A percentile compares a stretch with the other conserved stretches of the same genome.
Evolutionary conservation across 2,797 vertebrate species (phyloP).

Genomic region (Chromobotia macracanthus): DNA sequence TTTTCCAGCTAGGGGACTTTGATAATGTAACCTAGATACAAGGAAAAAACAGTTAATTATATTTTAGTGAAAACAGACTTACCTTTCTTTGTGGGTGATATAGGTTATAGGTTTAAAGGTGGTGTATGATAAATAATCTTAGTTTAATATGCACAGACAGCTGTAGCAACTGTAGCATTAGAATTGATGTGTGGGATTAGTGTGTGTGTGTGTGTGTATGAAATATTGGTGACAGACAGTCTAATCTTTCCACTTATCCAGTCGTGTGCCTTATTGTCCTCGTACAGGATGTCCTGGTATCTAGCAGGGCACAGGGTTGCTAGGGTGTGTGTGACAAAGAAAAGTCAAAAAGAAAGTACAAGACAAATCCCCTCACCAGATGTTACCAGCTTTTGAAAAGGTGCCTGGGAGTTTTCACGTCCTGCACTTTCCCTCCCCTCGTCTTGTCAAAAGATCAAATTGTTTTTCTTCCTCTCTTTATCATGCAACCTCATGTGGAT

Average conservation of each 20-base stretch:
- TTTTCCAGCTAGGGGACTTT: conserved; percentile 1
- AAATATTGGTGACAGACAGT: conserved; percentile 14
- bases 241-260: conserved; percentile 47
- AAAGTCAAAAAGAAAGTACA: conserved; percentile 55
- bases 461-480: conserved; percentile 63
- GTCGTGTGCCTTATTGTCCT: conserved; percentile 56
- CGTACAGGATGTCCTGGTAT: conserved; percentile 81
- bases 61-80: neutral
- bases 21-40: conserved; percentile 6
- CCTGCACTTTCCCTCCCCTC: conserved; percentile 60
- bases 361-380: conserved; percentile 73
- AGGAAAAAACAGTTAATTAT: neutral
- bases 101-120: neutral
- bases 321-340: conserved; percentile 40
- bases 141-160: neutral
- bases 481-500: conserved; percentile 56
- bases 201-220: conserved; percentile 11
- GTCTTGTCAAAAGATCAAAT: conserved; percentile 55
- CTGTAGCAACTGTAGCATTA: neutral
- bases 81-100: no score
- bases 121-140: neutral
- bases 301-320: conserved; percentile 60
- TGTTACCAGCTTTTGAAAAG: conserved; percentile 70
- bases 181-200: conserved; percentile 10
- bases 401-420: conserved; percentile 62